Conservation (phyloP, 2,113 vertebrate species). For the Erpornis zantholeuca region DNA sequence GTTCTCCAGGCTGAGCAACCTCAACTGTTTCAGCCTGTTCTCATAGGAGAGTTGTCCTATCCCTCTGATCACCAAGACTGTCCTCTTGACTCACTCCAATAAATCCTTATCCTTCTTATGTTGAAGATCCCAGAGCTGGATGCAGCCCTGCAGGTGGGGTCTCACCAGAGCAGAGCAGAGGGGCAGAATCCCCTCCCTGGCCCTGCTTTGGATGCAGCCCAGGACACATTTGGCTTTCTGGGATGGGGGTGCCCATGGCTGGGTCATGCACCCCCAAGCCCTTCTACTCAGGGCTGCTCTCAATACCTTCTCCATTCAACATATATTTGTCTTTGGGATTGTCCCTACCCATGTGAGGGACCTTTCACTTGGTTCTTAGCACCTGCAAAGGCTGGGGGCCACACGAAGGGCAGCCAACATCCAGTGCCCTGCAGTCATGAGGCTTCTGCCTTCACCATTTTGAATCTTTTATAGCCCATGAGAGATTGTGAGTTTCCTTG, state of each 20-base stretch:
- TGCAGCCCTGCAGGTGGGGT: not conserved
- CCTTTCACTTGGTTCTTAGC: not conserved
- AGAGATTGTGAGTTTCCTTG: not conserved
- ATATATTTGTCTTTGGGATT: not conserved
- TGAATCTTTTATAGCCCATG: not conserved
- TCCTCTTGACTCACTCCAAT: not conserved
- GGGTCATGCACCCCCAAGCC: not conserved
- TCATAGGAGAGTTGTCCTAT: not conserved
- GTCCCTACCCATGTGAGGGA: not conserved
- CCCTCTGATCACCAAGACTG: not conserved
- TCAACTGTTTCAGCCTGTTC: not conserved
- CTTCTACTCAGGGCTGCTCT: not conserved
- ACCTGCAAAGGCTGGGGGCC: accelerated
- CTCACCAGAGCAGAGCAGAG: not conserved
- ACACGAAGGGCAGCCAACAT: not conserved
- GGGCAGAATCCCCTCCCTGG: not conserved
- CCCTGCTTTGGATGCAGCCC: not conserved
- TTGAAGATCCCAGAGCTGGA: not conserved
- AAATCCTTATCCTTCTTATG: not conserved
- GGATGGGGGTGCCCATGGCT: accelerated
- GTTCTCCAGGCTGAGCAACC: not conserved
- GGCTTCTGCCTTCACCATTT: not conserved
- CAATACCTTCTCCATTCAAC: not conserved
- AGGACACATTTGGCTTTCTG: accelerated
- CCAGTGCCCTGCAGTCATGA: not conserved